A percentile compares a stretch with the other conserved stretches of the same genome.
Evolutionary conservation across 1,140 invertebrate species (phyloP).

Genomic region (Cryptotermes secundus): DNA sequence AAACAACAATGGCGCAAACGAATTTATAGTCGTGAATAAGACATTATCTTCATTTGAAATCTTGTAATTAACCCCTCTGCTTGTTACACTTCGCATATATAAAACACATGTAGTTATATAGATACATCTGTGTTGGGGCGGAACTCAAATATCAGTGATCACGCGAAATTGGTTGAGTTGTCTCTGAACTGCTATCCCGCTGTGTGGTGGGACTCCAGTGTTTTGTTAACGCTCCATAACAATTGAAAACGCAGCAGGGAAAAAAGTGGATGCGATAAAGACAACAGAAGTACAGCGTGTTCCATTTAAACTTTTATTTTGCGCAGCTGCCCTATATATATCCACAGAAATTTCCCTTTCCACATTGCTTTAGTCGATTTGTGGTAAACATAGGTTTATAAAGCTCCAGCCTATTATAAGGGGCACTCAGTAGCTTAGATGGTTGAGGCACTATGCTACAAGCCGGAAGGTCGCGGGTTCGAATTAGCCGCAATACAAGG

Average conservation of each 20-base stretch:
- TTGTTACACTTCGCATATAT: conserved; percentile 14
- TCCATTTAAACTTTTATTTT: neutral
- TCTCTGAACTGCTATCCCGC: neutral
- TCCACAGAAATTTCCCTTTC: too few species aligned
- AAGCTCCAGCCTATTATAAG: too few species aligned
- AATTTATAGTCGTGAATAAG: conserved; percentile 20
- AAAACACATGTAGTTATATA: conserved; percentile 18
- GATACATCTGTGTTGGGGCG: neutral
- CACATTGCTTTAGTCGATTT: too few species aligned
- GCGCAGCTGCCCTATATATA: too few species aligned
- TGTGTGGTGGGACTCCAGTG: neutral
- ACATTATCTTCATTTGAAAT: conserved; percentile 11
- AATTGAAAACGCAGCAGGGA: conserved; percentile 6
- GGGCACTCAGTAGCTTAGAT: too few species aligned
- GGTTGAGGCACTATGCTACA: too few species aligned
- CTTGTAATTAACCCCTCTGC: conserved; percentile 14
- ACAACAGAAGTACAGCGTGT: neutral
- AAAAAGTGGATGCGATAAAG: neutral
- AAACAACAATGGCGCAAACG: neutral
- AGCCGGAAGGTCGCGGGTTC: too few species aligned
- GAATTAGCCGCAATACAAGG: too few species aligned
- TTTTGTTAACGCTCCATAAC: conserved; percentile 11
- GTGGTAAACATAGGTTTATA: too few species aligned
- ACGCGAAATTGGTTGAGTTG: conserved; percentile 11
- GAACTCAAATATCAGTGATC: conserved; percentile 6